These are phyloP conservation scores for Desoria tigrina DNA, from an alignment of 2,888 invertebrate species.

Conservation along the genomic window DNA sequence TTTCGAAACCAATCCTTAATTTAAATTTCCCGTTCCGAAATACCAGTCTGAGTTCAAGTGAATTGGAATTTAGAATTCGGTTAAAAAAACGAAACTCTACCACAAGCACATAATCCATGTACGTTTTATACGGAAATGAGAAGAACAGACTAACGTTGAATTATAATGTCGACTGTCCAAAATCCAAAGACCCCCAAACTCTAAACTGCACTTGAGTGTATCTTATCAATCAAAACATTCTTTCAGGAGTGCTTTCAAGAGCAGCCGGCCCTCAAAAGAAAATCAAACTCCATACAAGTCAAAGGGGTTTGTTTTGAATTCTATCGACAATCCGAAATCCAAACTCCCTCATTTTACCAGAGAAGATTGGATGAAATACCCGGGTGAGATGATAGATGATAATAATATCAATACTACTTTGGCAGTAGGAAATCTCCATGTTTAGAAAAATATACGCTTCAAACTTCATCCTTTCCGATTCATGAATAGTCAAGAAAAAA, in stretches of 20 bases:
- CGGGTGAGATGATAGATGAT: not conserved
- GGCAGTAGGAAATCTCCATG: not conserved
- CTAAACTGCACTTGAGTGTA: slow-evolving; percentile 24
- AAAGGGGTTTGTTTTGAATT: slow-evolving; percentile 4
- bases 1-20: too few relatives aligned
- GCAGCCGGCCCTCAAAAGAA: not conserved
- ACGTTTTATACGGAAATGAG: not conserved
- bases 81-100: too few relatives aligned
- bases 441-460: too few relatives aligned
- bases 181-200: not conserved
- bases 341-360: not conserved
- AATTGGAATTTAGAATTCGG: too few relatives aligned
- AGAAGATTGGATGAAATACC: not conserved
- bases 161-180: not conserved
- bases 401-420: not conserved
- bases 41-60: too few relatives aligned
- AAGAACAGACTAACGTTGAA: too few relatives aligned
- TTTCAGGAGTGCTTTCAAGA: not conserved
- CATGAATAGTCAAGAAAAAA: slow-evolving; percentile 5
- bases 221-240: slow-evolving; percentile 44
- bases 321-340: not conserved
- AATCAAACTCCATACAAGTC: not conserved
- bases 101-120: not conserved
- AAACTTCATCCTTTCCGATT: not conserved
- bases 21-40: too few relatives aligned